Percentiles rank a stretch among this genome's conserved stretches.
These are phyloP conservation scores for Sylvilagus bachmani DNA, from an alignment of 2,113 vertebrate species.

Conservation along the genomic window DNA sequence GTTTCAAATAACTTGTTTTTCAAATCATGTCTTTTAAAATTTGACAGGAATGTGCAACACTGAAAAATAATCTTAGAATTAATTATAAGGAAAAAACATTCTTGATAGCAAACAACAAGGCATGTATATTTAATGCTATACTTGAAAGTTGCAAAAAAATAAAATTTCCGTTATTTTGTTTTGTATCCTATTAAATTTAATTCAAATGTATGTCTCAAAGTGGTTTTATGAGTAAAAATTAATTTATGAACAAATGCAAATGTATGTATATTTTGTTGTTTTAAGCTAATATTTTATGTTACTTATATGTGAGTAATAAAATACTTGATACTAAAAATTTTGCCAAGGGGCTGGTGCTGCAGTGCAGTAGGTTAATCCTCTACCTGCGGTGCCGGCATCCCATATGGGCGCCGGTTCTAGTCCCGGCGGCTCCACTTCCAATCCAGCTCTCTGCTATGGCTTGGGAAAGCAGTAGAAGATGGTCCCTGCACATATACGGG, in stretches of 20 bases:
- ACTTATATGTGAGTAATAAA: neutral
- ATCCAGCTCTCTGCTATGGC: too few relatives aligned
- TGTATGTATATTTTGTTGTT: neutral
- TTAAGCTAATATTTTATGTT: neutral
- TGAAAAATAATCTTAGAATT: neutral
- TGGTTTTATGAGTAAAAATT: too few relatives aligned
- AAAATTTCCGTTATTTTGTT: too few relatives aligned
- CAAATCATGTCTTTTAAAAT: neutral
- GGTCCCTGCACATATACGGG: too few relatives aligned
- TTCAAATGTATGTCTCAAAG: too few relatives aligned
- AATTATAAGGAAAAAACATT: neutral
- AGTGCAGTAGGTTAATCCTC: too few relatives aligned
- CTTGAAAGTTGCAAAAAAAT: neutral
- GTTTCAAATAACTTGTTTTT: conserved; percentile 2
- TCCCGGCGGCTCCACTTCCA: too few relatives aligned
- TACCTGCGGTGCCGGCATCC: too few relatives aligned
- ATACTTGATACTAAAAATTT: neutral
- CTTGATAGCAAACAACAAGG: neutral
- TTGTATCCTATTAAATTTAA: too few relatives aligned
- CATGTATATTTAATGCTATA: neutral
- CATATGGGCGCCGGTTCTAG: too few relatives aligned
- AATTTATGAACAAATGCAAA: neutral
- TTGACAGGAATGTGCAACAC: neutral
- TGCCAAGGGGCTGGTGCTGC: too few relatives aligned
- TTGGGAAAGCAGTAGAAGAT: too few relatives aligned